phyloP scores from a whole-genome alignment of 2,113 vertebrate species.

The Atractosteus spatula region DNA sequence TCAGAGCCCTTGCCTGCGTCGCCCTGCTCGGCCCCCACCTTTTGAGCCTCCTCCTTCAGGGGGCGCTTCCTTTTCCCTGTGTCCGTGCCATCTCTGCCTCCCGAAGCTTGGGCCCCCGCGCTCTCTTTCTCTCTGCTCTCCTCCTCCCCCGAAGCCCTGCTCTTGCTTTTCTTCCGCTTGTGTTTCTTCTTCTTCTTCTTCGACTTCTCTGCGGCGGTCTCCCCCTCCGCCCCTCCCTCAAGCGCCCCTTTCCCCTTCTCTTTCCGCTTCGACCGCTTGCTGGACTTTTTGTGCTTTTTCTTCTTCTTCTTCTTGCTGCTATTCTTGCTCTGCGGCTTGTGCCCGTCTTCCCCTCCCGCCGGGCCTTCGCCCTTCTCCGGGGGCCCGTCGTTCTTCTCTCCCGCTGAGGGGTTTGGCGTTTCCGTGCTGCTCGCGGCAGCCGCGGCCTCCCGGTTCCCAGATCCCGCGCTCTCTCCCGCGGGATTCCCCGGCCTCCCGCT shows the following conservation, averaged over 20 bases:
- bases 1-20: constrained; percentile 39
- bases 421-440: constrained; percentile 47
- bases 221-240: constrained; percentile 68
- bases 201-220: constrained; percentile 70
- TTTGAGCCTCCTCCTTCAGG: constrained; percentile 67
- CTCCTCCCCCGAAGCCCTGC: constrained; percentile 48
- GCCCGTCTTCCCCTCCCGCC: constrained; percentile 39
- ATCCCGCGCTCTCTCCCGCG: constrained; percentile 37
- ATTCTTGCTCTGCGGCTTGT: constrained; percentile 50
- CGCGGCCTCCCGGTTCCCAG: constrained; percentile 45
- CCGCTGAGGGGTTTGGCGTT: constrained; percentile 33
- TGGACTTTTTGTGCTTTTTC: constrained; percentile 96
- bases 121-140: constrained; percentile 21
- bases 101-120: constrained; percentile 27
- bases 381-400: constrained; percentile 42
- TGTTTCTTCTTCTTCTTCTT: constrained; percentile 91
- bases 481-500: constrained; percentile 49
- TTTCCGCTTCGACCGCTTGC: constrained; percentile 79
- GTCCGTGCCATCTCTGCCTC: constrained; percentile 45
- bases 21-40: constrained; percentile 53
- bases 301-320: constrained; percentile 82
- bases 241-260: constrained; percentile 68
- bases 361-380: constrained; percentile 33
- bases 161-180: constrained; percentile 83
- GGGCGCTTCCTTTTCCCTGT: constrained; percentile 71